Base-by-base conservation (phyloP, 2,113 vertebrate species). In the Paraplagusia blochii region DNA sequence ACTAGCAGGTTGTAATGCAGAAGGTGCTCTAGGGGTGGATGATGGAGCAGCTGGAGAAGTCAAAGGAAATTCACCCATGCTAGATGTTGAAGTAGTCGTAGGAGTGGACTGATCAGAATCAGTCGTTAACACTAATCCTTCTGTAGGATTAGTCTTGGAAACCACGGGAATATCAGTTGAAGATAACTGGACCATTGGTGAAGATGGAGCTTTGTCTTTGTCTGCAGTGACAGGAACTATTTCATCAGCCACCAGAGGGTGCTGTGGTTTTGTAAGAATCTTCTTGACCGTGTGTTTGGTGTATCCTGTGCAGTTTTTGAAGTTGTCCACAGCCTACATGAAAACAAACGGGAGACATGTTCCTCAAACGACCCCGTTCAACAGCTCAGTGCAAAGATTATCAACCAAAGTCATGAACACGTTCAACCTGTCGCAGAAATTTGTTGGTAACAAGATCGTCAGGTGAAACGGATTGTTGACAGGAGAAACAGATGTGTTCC, bases 381-480 rank as follows among this genome's bases (percentile, higher is more conserved):
- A 40, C 13, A 19, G 13, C 12, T 42, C 9, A 11, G 17, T 29
- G 52, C 14, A 10, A 38, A 22, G 15, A 9, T 58, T 51, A 33
- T n/a, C 0, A 19, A 33, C 1, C 11, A 10, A 43, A 40, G 13
- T 11, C 14, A 12, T 5, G 12, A 7, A 43, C 5, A 15, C 7
- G 0, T 10, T 5, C 77, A 92, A 98, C 97, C 94, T 99, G 96
- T 59, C 97, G 93, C 38, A 99, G 90, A 84, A 99, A 97, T 84
- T 99, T 98, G 85, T 99, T 99, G 65, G 97, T 95, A n/a, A 98
- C 97, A 69, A 99, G 89, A 68, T 93, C 93, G 69, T 98, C 97
- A 1, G 97, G 97, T 50, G 96, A 99, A 53, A 98, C 96, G 14
- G 93, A 93, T 11, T 98, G 96, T 82, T 96, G 94, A 81, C 97